A percentile compares a stretch with the other conserved stretches of the same genome.
phyloP scores from a whole-genome alignment of 2,797 vertebrate genomes.

The Siniperca obscura region DNA sequence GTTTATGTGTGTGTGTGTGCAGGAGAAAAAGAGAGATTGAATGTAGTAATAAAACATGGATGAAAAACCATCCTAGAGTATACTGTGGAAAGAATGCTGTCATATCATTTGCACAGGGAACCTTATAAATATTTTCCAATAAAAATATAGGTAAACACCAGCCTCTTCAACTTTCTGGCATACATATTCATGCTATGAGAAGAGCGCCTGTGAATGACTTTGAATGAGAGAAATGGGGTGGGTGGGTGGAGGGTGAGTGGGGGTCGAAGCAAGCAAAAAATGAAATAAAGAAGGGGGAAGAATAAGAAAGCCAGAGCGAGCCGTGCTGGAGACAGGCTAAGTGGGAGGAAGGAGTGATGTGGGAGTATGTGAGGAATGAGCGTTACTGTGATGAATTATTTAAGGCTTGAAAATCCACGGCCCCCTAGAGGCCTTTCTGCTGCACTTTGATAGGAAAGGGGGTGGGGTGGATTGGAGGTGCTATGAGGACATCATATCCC shows the following conservation, averaged over 20 bases:
- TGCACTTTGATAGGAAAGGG: slow-evolving; percentile 63
- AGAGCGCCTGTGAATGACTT: slow-evolving; percentile 43
- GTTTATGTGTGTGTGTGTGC: not conserved
- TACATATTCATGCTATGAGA: slow-evolving; percentile 48
- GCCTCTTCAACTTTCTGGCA: slow-evolving; percentile 48
- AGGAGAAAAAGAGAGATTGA: slow-evolving; percentile 33
- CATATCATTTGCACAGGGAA: slow-evolving; percentile 22
- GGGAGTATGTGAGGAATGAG: slow-evolving; percentile 75
- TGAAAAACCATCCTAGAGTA: not conserved
- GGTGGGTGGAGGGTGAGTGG: not conserved
- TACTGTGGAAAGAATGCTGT: not conserved
- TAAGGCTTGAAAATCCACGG: slow-evolving; percentile 76
- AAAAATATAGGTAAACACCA: slow-evolving; percentile 32
- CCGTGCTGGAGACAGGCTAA: slow-evolving; percentile 47
- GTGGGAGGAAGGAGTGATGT: slow-evolving; percentile 62
- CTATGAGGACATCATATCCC: slow-evolving; percentile 64
- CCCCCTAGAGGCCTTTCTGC: slow-evolving; percentile 69
- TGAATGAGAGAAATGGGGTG: slow-evolving; percentile 37
- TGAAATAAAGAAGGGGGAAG: slow-evolving; percentile 20
- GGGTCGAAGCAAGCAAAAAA: slow-evolving; percentile 41
- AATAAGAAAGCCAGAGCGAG: slow-evolving; percentile 20
- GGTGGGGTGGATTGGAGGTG: slow-evolving; percentile 44
- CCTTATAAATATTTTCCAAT: slow-evolving; percentile 42
- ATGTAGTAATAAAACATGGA: slow-evolving; percentile 23
- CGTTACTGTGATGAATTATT: slow-evolving; percentile 83